Percentiles rank a stretch among this genome's conserved stretches.
Evolutionary conservation across 2,113 vertebrate genomes (phyloP).

Genomic region (Ophthalmolycus amberensis): DNA sequence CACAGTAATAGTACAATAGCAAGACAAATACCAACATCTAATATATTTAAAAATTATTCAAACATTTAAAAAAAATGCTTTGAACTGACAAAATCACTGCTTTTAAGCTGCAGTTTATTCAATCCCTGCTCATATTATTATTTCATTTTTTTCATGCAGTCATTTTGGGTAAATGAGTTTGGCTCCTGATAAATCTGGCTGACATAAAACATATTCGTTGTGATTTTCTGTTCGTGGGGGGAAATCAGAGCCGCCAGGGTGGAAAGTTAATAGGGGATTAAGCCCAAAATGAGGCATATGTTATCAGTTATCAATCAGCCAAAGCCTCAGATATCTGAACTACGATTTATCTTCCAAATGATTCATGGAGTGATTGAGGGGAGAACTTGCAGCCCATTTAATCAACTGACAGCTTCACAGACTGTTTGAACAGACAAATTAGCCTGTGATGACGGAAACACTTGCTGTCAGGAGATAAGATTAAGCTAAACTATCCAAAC

Average conservation of each 20-base stretch:
- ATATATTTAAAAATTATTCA: not conserved
- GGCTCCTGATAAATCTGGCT: slow-evolving; percentile 6
- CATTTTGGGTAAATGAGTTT: not conserved
- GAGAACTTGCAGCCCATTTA: slow-evolving; percentile 24
- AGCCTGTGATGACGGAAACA: slow-evolving; percentile 29
- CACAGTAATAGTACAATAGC: not conserved
- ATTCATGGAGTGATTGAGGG: slow-evolving; percentile 51
- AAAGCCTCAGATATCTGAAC: slow-evolving; percentile 29
- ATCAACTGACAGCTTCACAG: slow-evolving; percentile 37
- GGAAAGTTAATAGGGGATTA: not conserved
- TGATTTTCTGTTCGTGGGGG: slow-evolving; percentile 7
- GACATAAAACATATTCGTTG: slow-evolving; percentile 1
- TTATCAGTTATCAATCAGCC: slow-evolving; percentile 29
- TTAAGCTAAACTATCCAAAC: slow-evolving; percentile 19
- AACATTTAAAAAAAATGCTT: not conserved
- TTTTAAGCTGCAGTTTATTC: not conserved
- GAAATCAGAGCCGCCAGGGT: not conserved
- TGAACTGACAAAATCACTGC: not conserved
- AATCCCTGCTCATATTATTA: not conserved
- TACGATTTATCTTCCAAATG: slow-evolving; percentile 49
- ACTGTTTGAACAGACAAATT: slow-evolving; percentile 50
- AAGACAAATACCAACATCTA: not conserved
- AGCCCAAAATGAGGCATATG: slow-evolving; percentile 53
- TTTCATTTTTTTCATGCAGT: not conserved
- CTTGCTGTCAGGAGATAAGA: slow-evolving; percentile 29